Percentiles rank a stretch among this genome's conserved stretches.
Conservation (phyloP, 2,888 invertebrate species). For the Galeruca laticollis region DNA sequence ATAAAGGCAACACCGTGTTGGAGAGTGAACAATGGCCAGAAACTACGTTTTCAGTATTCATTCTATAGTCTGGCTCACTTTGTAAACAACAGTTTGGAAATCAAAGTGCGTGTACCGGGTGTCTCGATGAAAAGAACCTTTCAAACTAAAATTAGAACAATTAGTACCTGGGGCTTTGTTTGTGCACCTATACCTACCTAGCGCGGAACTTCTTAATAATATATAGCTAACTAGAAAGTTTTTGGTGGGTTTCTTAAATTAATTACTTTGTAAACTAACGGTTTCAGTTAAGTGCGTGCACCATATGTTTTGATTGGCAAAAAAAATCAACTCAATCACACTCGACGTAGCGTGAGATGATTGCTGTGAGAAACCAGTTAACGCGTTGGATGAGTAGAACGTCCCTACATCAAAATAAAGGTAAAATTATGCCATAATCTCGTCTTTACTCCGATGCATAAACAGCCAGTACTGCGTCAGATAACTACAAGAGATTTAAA, state of each 20-base stretch:
- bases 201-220: not conserved
- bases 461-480: no score
- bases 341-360: no score
- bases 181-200: not conserved
- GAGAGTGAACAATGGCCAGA: constrained; percentile 33
- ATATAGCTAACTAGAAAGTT: not conserved
- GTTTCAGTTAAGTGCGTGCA: not conserved
- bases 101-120: constrained; percentile 30
- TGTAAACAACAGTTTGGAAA: constrained; percentile 31
- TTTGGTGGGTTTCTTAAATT: not conserved
- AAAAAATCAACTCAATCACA: no score
- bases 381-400: no score
- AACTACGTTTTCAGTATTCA: constrained; percentile 37
- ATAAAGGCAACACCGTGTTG: constrained; percentile 29
- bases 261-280: constrained; percentile 5
- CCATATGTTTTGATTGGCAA: not conserved
- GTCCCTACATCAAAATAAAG: no score
- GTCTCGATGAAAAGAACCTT: constrained; percentile 10
- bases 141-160: constrained; percentile 10
- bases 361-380: no score
- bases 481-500: no score
- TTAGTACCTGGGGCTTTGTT: not conserved
- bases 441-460: no score
- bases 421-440: no score
- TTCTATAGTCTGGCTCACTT: constrained; percentile 28